Conservation (phyloP, 2,113 vertebrate species). For the Phoenicopterus ruber region DNA sequence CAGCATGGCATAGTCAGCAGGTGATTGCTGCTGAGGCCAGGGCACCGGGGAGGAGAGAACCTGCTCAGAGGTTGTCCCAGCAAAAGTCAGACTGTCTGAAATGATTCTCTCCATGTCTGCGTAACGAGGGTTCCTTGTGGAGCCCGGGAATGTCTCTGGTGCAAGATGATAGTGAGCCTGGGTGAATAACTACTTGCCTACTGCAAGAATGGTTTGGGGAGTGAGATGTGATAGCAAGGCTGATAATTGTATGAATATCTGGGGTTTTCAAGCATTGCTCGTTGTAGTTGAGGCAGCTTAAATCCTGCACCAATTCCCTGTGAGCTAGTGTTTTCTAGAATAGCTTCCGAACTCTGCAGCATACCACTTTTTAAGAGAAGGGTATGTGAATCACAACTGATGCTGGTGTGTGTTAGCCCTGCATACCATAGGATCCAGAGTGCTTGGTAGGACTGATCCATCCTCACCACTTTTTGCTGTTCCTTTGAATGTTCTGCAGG, state of each 20-base stretch:
- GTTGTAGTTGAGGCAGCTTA: not conserved
- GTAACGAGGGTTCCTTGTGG: not conserved
- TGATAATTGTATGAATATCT: not conserved
- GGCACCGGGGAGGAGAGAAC: not conserved
- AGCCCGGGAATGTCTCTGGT: fast-evolving
- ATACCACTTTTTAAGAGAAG: not conserved
- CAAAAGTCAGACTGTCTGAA: not conserved
- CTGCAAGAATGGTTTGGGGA: not conserved
- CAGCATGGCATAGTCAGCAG: not conserved
- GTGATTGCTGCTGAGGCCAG: not conserved
- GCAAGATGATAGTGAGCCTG: not conserved
- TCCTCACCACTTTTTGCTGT: not conserved
- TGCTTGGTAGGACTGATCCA: not conserved
- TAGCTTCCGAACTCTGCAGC: not conserved
- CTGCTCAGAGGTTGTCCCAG: not conserved
- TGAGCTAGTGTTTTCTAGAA: not conserved
- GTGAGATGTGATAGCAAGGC: not conserved
- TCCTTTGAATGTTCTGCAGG: not conserved
- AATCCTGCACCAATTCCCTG: not conserved
- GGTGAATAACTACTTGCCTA: not conserved
- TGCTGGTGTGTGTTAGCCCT: not conserved
- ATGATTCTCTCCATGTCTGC: not conserved
- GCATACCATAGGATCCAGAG: not conserved
- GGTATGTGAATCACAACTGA: not conserved
- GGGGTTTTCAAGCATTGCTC: not conserved